These are phyloP conservation scores for Prionchulus punctatus DNA, from an alignment of 2,888 invertebrate genomes.

Conservation along the genomic window DNA sequence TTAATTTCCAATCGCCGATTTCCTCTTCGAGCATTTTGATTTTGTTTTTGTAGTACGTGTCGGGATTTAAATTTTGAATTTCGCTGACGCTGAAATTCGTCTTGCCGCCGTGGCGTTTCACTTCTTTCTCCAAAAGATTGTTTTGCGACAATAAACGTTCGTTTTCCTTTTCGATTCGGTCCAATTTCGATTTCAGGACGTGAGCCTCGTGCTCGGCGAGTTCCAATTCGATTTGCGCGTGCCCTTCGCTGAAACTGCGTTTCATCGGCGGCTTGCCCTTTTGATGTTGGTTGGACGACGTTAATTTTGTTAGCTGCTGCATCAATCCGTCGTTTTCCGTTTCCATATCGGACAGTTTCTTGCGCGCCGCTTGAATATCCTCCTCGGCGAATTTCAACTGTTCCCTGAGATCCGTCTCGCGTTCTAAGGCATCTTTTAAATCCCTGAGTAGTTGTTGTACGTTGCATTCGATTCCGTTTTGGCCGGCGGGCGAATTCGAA, in stretches of 20 bases:
- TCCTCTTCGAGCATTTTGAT: slow-evolving; percentile 46
- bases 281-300: neutral
- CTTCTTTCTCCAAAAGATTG: slow-evolving; percentile 12
- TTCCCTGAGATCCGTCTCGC: slow-evolving; percentile 80
- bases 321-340: slow-evolving; percentile 90
- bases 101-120: slow-evolving; percentile 4
- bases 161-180: slow-evolving; percentile 63
- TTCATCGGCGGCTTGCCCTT: neutral
- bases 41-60: slow-evolving; percentile 47
- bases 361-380: slow-evolving; percentile 63
- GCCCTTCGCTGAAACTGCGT: slow-evolving; percentile 25
- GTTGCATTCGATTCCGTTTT: no score
- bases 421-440: slow-evolving; percentile 72
- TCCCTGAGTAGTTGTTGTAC: slow-evolving; percentile 49
- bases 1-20: slow-evolving; percentile 41
- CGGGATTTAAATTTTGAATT: slow-evolving; percentile 1
- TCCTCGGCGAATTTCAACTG: slow-evolving; percentile 81
- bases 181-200: slow-evolving; percentile 62
- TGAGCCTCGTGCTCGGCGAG: slow-evolving; percentile 54
- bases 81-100: slow-evolving; percentile 10
- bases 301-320: slow-evolving; percentile 88
- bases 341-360: slow-evolving; percentile 76
- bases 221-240: slow-evolving; percentile 34
- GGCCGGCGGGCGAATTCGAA: no score
- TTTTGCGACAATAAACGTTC: slow-evolving; percentile 36